phyloP scores from a whole-genome alignment of 2,113 vertebrate genomes.

The Colinus virginianus region DNA sequence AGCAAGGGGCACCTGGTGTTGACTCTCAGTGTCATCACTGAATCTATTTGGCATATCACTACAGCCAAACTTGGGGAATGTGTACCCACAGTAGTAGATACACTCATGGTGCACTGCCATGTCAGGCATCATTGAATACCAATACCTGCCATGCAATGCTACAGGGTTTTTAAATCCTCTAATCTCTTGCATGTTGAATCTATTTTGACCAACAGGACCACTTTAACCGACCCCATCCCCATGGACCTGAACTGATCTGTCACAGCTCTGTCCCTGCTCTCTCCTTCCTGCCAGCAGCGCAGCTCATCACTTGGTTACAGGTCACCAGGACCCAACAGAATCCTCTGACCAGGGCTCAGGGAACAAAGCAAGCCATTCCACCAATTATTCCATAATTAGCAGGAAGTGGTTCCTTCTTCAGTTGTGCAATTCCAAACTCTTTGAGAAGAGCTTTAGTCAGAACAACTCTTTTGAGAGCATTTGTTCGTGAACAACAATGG shows the following conservation, averaged over 20 bases:
- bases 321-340: background rate
- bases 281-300: background rate
- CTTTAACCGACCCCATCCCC: fast-evolving
- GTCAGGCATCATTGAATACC: too few relatives aligned
- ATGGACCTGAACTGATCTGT: background rate
- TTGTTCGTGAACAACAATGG: background rate
- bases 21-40: background rate
- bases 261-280: background rate
- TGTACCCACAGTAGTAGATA: fast-evolving
- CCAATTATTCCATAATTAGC: background rate
- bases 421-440: background rate
- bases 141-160: fast-evolving
- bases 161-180: background rate
- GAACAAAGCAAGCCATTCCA: background rate
- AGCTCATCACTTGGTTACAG: background rate
- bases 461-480: background rate
- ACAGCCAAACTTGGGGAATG: background rate
- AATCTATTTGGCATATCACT: background rate
- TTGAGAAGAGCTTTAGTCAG: background rate
- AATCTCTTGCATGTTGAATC: fast-evolving
- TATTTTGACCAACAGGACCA: background rate
- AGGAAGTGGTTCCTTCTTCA: background rate
- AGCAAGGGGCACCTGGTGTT: background rate
- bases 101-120: fast-evolving
- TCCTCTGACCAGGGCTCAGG: background rate